A percentile compares a stretch with the other conserved stretches of the same genome.
Evolutionary conservation across 2,888 invertebrate genomes (phyloP).

Genomic region (Agriopis aurantiaria): DNA sequence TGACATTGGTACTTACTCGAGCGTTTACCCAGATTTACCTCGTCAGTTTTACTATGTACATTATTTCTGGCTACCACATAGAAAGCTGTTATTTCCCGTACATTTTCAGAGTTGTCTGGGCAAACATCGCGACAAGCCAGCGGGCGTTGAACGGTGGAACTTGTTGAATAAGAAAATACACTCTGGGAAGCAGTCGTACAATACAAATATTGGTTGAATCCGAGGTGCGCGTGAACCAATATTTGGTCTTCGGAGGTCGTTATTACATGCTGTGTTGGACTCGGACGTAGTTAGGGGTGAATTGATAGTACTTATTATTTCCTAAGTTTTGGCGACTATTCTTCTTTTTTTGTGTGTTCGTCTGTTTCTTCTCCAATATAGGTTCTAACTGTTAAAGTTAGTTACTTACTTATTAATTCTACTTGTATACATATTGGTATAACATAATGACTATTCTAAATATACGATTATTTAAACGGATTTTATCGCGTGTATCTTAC

Average conservation of each 20-base stretch:
- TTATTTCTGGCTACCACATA: conserved; percentile 45
- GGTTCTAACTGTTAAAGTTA: too few relatives aligned
- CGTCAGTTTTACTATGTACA: conserved; percentile 21
- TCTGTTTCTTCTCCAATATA: too few relatives aligned
- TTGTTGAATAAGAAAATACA: conserved; percentile 82
- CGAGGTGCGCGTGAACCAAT: conserved; percentile 79
- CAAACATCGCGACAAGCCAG: conserved; percentile 75
- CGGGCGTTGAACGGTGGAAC: conserved; percentile 75
- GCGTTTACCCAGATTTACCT: conserved; percentile 10
- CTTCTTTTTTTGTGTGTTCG: too few relatives aligned
- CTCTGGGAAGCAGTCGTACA: conserved; percentile 78
- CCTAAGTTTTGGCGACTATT: background rate
- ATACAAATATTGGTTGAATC: conserved; percentile 83
- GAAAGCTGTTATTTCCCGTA: conserved; percentile 59
- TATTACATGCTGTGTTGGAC: conserved; percentile 64
- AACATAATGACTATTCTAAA: too few relatives aligned
- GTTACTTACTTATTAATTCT: too few relatives aligned
- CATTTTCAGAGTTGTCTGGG: conserved; percentile 60
- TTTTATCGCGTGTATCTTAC: too few relatives aligned
- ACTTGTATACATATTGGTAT: too few relatives aligned
- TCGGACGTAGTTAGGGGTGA: conserved; percentile 20
- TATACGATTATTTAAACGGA: too few relatives aligned
- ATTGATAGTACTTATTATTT: conserved; percentile 8
- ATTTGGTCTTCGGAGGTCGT: conserved; percentile 76
- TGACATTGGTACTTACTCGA: background rate